These are phyloP conservation scores for Chiloscyllium punctatum DNA, from an alignment of 2,797 vertebrate genomes.

Conservation along the genomic window DNA sequence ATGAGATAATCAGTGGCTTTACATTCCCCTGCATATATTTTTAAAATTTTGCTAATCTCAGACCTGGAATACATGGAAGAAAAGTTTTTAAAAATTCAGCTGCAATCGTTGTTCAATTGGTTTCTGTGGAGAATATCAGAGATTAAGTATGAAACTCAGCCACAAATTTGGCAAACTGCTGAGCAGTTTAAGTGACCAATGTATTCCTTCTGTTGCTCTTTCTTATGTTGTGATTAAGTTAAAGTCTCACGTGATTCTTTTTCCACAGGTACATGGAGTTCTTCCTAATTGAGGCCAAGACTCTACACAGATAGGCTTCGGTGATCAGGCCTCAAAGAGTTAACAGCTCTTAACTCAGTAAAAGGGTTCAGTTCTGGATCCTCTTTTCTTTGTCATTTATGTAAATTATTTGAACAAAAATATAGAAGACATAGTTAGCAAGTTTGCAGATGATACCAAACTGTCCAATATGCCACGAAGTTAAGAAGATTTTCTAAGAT, in stretches of 20 bases:
- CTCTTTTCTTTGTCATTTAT: too few species aligned
- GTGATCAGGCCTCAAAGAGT: background rate
- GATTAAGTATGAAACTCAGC: background rate
- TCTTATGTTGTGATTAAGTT: background rate
- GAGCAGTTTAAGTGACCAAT: background rate
- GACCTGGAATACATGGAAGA: background rate
- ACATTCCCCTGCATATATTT: background rate
- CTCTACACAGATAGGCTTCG: background rate
- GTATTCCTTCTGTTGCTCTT: background rate
- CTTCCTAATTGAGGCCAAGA: background rate
- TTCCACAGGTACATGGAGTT: background rate
- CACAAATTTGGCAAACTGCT: background rate
- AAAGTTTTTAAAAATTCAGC: background rate
- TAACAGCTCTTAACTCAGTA: background rate
- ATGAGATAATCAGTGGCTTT: background rate
- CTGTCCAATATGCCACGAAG: too few species aligned
- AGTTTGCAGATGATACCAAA: too few species aligned
- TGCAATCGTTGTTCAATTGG: background rate
- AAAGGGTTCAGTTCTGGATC: too few species aligned
- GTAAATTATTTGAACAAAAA: too few species aligned
- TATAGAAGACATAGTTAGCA: too few species aligned
- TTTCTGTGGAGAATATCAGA: background rate
- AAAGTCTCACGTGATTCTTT: background rate
- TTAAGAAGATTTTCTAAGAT: too few species aligned
- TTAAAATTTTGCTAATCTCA: background rate